phyloP scores from a whole-genome alignment of 2,113 vertebrate species.

The Amazona guildingii region DNA sequence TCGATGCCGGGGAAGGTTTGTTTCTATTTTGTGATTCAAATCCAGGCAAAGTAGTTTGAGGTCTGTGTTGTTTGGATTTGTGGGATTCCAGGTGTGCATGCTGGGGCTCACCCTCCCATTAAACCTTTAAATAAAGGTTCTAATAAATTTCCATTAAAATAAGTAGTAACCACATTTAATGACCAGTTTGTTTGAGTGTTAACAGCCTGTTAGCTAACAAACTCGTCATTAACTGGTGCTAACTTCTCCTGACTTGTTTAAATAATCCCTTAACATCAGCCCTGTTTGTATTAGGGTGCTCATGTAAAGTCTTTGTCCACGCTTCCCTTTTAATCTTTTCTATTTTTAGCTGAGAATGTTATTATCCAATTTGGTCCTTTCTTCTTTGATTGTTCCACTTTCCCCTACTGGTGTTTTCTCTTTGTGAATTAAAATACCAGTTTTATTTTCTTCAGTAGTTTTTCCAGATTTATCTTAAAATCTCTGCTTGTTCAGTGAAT shows the following conservation, averaged over 20 bases:
- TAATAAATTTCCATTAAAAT: conserved; percentile 78
- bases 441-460: conserved; percentile 14
- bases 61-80: conserved; percentile 12
- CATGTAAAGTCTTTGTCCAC: conserved; percentile 6
- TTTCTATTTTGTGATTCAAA: conserved; percentile 36
- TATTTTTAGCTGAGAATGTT: not conserved
- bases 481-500: conserved; percentile 51
- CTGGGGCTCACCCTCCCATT: conserved; percentile 36
- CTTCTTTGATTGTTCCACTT: not conserved
- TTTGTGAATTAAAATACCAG: not conserved
- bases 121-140: conserved; percentile 69
- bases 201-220: conserved; percentile 82
- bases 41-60: conserved; percentile 18
- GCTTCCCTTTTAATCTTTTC: not conserved
- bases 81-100: conserved; percentile 53
- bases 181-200: conserved; percentile 80
- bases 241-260: conserved; percentile 70
- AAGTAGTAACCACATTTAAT: conserved; percentile 79
- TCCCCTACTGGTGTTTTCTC: not conserved
- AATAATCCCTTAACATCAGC: conserved; percentile 67
- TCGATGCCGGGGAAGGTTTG: conserved; percentile 8
- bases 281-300: conserved; percentile 27
- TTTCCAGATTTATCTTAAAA: conserved; percentile 26
- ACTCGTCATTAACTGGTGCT: conserved; percentile 79
- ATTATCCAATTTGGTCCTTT: not conserved